Conservation (phyloP, 2,797 vertebrate species). For the Bradypus variegatus region DNA sequence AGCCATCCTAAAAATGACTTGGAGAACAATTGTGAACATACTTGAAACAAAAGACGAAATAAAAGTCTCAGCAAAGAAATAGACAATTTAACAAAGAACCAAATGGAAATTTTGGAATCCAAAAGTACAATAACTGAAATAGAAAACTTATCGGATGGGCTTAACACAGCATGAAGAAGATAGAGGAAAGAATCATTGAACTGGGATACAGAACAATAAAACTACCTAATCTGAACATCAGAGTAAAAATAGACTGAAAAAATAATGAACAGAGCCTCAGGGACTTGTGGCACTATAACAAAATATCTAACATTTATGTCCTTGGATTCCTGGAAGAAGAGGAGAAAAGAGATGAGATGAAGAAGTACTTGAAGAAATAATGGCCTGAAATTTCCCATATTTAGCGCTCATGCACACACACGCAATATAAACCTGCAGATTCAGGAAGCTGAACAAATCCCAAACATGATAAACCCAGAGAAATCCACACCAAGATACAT, state of each 20-base stretch:
- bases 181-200: neutral
- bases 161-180: neutral
- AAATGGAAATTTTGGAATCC: neutral
- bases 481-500: neutral
- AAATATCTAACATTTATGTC: neutral
- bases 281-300: neutral
- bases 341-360: neutral
- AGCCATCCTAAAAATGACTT: no score
- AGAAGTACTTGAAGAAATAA: neutral
- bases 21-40: no score
- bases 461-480: neutral
- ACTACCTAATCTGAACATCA: conserved; percentile 1
- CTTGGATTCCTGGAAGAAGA: neutral
- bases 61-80: neutral
- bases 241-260: neutral
- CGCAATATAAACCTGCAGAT: neutral
- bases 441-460: neutral
- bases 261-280: neutral
- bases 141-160: neutral
- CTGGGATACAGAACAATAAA: neutral
- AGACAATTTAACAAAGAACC: neutral
- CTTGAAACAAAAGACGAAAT: no score
- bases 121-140: neutral
- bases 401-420: no score
- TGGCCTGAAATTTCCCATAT: neutral